Evolutionary conservation across 37 sponge, comb jelly and placozoan genomes (phyloP), one percentile per base, ranked within the genome.

Genomic region (Ianthella basta): DNA sequence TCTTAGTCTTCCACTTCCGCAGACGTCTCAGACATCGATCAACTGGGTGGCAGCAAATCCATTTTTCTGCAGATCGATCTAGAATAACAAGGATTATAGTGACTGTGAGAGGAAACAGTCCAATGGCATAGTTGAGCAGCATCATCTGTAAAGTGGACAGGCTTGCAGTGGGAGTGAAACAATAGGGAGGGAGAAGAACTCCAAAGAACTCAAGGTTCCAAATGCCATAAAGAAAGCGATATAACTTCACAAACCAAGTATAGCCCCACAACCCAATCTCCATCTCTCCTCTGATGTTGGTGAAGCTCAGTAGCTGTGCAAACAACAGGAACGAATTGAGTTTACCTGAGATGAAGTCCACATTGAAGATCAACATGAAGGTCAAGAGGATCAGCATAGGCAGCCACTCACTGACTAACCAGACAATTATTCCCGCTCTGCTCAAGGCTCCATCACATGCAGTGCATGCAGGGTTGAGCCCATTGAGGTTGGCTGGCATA

Each of bases 201-300:
- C 78, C 53, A 41, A 75, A 53, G 54, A 75, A 75, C 1, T 75
- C 78, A 32, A 75, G 37, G 25, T 75, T 75, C 78, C 78, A 75
- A 50, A 75, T 25, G 21, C 37, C 37, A 24, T 75, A 75, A 19
- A 75, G 54, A 40, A 75, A 40, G 50, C 50, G 50, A 8, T 44
- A 10, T 44, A 44, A 10, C 50, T 44, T 44, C 3, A 44, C 50
- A 44, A 44, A 44, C 50, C 50, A 44, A 44, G 50, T 44, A 44
- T 44, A 44, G 50, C 50, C 50, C 50, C 50, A 44, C 8, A 44
- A 10, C 8, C 50, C 50, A 10, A 44, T 44, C 6, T 44, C 50
- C 8, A 44, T 8, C 50, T 44, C 50, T 44, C 50, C 50, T 44
- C 50, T 44, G 50, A 44, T 8, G 50, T 44, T 44, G 50, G 50